Percentiles rank a stretch among this genome's conserved stretches.
These are phyloP conservation scores for Adelosebastes latens DNA, from an alignment of 2,797 vertebrate genomes.

Conservation along the genomic window DNA sequence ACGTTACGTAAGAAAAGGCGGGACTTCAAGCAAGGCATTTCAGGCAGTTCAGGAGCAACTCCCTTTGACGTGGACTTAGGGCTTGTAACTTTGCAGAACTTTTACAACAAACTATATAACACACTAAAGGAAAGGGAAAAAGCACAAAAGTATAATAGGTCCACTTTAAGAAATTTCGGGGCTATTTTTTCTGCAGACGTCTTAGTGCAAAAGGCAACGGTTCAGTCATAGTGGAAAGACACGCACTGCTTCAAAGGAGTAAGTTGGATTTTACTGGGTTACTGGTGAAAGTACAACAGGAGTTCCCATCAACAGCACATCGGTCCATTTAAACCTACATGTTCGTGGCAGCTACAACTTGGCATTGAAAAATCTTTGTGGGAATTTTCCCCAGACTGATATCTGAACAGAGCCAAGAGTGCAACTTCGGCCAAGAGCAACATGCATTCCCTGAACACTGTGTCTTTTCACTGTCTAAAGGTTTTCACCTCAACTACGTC, in stretches of 20 bases:
- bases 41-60: no score
- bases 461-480: conserved; percentile 12
- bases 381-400: conserved; percentile 35
- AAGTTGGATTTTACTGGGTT: neutral
- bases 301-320: neutral
- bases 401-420: conserved; percentile 13
- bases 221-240: neutral
- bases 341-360: conserved; percentile 31
- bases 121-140: no score
- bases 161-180: neutral
- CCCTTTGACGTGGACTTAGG: no score
- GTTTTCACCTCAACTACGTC: conserved; percentile 12
- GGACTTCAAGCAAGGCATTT: no score
- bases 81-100: no score
- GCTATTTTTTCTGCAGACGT: neutral
- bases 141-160: neutral
- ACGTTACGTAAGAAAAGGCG: no score
- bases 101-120: no score
- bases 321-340: conserved; percentile 9
- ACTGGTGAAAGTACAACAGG: neutral
- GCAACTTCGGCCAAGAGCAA: conserved; percentile 45
- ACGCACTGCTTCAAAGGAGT: neutral
- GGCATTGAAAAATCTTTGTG: conserved; percentile 28
- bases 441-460: conserved; percentile 24
- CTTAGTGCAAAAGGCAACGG: neutral